A percentile compares a stretch with the other conserved stretches of the same genome.
Evolutionary conservation across 2,888 invertebrate genomes (phyloP).

Genomic region (Drosophila mimetica): DNA sequence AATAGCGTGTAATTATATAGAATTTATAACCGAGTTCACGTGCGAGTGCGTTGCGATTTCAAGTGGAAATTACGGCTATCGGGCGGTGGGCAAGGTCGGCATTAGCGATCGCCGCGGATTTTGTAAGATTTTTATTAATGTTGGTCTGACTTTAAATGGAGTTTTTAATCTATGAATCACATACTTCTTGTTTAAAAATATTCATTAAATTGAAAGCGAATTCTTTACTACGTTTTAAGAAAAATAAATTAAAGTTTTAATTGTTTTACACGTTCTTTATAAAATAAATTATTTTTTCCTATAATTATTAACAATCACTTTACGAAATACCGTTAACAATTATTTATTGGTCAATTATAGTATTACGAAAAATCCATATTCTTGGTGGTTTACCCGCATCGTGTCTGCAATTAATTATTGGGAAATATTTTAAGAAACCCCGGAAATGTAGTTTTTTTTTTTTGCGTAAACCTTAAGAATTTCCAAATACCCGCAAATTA

Average conservation of each 20-base stretch:
- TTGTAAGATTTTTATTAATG: background rate
- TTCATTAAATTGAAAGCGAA: too few relatives aligned
- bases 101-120: slow-evolving; percentile 1
- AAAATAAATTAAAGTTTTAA: background rate
- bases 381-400: slow-evolving; percentile 9
- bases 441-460: background rate
- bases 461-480: background rate
- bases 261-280: too few relatives aligned
- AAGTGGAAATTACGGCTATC: slow-evolving; percentile 25
- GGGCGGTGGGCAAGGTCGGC: slow-evolving; percentile 21
- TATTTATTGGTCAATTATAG: too few relatives aligned
- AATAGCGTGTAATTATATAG: slow-evolving; percentile 33
- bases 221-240: too few relatives aligned
- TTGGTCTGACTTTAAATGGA: background rate
- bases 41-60: background rate
- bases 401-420: slow-evolving; percentile 11
- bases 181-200: too few relatives aligned
- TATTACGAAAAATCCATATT: background rate
- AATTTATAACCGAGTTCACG: slow-evolving; percentile 11
- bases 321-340: too few relatives aligned
- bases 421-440: background rate
- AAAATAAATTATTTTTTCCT: too few relatives aligned
- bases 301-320: too few relatives aligned
- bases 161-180: background rate
- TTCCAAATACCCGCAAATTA: slow-evolving; percentile 9